These are phyloP conservation scores for Patagioenas fasciata DNA, from an alignment of 2,113 vertebrate species.

Conservation along the genomic window DNA sequence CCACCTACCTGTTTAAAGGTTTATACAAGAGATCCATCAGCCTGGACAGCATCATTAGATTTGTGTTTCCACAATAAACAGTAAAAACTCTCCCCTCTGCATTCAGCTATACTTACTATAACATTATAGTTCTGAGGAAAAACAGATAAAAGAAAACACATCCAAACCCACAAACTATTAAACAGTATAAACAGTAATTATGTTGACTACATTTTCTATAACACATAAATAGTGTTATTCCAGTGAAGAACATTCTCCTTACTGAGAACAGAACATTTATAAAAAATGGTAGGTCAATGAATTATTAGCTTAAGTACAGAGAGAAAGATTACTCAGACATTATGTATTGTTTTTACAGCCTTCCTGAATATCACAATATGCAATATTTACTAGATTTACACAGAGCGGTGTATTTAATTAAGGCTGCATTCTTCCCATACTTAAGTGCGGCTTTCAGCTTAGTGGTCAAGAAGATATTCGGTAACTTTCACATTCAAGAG, in stretches of 20 bases:
- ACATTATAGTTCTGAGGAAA: neutral
- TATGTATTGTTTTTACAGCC: neutral
- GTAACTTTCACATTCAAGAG: neutral
- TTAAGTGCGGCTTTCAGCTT: neutral
- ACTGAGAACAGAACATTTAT: neutral
- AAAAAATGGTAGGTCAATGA: neutral
- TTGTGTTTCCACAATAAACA: neutral
- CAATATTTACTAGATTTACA: neutral
- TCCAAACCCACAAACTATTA: neutral
- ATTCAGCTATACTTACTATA: neutral
- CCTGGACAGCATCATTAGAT: neutral
- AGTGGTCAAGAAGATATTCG: neutral
- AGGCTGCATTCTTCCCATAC: neutral
- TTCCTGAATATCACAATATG: neutral
- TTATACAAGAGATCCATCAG: neutral
- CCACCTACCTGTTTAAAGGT: neutral
- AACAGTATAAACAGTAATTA: neutral
- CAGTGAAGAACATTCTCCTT: neutral
- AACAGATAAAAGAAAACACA: neutral
- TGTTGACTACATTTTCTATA: neutral
- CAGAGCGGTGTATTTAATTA: neutral
- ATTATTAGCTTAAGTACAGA: neutral
- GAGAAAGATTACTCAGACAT: neutral
- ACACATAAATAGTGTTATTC: neutral
- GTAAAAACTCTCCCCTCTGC: neutral